Evolutionary conservation across 1,140 invertebrate species (phyloP), one percentile per base, ranked within the genome.

Genomic region (Pectinophora gossypiella): DNA sequence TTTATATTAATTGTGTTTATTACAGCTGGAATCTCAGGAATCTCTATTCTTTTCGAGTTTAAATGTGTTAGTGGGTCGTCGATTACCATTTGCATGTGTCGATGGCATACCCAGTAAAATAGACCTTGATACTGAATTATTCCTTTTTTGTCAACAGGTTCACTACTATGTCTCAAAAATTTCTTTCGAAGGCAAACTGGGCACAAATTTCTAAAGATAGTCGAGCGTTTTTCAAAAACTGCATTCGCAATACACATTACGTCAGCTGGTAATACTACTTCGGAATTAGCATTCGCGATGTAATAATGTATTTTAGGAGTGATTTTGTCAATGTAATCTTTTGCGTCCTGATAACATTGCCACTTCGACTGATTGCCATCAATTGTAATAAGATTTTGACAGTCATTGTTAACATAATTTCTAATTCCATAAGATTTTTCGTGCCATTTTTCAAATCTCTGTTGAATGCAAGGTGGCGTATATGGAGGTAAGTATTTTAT

Each of bases 71-170:
- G 15, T 1, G 90, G 89, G 56, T 72, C 47, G 20, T 72, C 62
- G 2, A 85, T 15, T 51, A 91, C 90, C 13, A 64, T 45, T 2
- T 80, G 54, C 2, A 85, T 68, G 48, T 92, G 91, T 15, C 78
- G 61, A 1, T 61, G 12, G 60, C 91, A 92, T 38, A 91, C 65
- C 90, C 90, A 92, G 51, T 91, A 91, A 61, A 89, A 90, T 38
- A 72, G 53, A 10, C 81, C 64, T 36, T 75, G 69, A 53, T 82
- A 91, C 52, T 90, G 88, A 2, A 91, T 69, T 23, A 91, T 51
- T 3, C 90, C 90, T 18, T 71, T 83, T 60, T 87, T 84, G 71
- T 90, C 82, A 0, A 86, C 73, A 3, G 85, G 87, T 18, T 64
- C 68, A 2, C 73, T 78, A 15, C 80, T 88, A 23, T 74, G 74